A percentile compares a stretch with the other conserved stretches of the same genome.
Evolutionary conservation across 2,888 invertebrate species (phyloP).

Genomic region (Euphydryas editha): DNA sequence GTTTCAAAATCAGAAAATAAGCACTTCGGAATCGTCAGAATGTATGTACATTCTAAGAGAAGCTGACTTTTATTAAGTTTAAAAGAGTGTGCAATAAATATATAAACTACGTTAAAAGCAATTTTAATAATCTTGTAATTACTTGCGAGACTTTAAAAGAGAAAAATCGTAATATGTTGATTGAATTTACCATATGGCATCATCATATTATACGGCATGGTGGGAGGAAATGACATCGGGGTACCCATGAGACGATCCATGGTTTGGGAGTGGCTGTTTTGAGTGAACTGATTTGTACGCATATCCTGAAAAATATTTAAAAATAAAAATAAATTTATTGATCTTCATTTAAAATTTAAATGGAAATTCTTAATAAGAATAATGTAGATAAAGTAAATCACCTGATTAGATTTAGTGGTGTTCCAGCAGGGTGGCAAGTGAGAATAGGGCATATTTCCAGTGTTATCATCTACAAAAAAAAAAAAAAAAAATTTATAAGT

Average conservation of each 20-base stretch:
- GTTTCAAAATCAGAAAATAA: too few relatives aligned
- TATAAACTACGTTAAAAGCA: too few relatives aligned
- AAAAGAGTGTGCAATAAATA: too few relatives aligned
- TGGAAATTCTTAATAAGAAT: neutral
- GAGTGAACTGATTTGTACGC: conserved; percentile 77
- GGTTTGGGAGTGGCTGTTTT: conserved; percentile 79
- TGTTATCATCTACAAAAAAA: conserved; percentile 58
- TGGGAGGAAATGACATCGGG: conserved; percentile 70
- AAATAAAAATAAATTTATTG: neutral
- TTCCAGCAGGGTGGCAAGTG: conserved; percentile 72
- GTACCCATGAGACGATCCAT: conserved; percentile 76
- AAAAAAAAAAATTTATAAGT: neutral
- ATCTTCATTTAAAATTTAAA: neutral
- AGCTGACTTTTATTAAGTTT: too few relatives aligned
- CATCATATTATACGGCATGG: conserved; percentile 79
- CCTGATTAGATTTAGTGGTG: conserved; percentile 73
- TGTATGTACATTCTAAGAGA: too few relatives aligned
- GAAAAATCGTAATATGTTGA: neutral
- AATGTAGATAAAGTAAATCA: conserved; percentile 43
- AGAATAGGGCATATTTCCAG: conserved; percentile 62
- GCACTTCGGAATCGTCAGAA: too few relatives aligned
- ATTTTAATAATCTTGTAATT: too few relatives aligned
- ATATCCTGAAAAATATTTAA: conserved; percentile 63
- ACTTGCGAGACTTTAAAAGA: too few relatives aligned
- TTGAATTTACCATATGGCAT: conserved; percentile 71